Base-by-base conservation (phyloP, 2,797 vertebrate genomes). In the Sparidentex hasta region DNA sequence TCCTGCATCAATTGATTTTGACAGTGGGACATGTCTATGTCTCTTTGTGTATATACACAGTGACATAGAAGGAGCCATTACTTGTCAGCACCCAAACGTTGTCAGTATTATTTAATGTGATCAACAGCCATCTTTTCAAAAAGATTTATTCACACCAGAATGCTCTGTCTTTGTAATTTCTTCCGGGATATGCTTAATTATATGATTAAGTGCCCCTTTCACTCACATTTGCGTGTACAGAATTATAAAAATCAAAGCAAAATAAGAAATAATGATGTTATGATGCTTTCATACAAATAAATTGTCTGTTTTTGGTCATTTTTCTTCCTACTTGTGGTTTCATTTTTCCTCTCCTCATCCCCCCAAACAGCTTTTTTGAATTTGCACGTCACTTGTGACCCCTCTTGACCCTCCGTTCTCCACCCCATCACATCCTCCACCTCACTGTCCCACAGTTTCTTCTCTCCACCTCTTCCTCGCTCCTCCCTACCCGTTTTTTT, bases 361-460 rank as follows among this genome's bases (percentile, higher is more conserved):
- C 38, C 33, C 23, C 4, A 21, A 58, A 44, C n/a, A 72, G 47
- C 18, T 73, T 73, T 38, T 89, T 71, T 68, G 80, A 48, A 78
- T 85, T 88, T 77, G 7, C 25, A 25, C 17, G 27, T 27, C 27
- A 23, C 41, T 20, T 21, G 6, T 75, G 70, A 81, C 69, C 59
- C 29, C 21, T 51, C 23, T 33, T 80, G 61, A 81, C 78, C 76
- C 58, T 38, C 41, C 33, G 17, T 23, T 18, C 47, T 62, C 25
- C 25, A 21, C 47, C 9, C 21, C n/a, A 29, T 27, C 41, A 54
- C 25, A 57, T 71, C 57, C 38, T 33, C 59, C 51, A 63, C 52
- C 16, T 63, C 47, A 41, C 41, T 54, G 27, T 73, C 33, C 69
- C 50, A 59, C 62, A 76, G 29, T 46, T 57, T 70, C 62, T 52